Percentiles rank a stretch among this genome's conserved stretches.
Conservation (phyloP, 2,797 vertebrate species). For the Columba guinea region DNA sequence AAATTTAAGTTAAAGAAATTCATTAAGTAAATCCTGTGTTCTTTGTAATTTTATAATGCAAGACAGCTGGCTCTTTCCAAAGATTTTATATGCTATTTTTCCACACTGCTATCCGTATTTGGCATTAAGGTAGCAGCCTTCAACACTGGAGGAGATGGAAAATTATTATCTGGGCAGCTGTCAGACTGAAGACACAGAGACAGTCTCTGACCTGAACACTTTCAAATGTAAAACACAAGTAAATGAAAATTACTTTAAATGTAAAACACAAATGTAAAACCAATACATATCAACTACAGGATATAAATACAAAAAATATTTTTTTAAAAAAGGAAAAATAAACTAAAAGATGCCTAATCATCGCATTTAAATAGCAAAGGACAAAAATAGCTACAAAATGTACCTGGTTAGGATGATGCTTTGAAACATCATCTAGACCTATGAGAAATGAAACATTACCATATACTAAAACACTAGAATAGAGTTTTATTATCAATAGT, state of each 20-base stretch:
- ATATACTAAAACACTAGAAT: not conserved
- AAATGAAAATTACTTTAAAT: not conserved
- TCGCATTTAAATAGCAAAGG: not conserved
- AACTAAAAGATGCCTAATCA: not conserved
- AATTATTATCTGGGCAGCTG: not conserved
- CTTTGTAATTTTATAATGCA: not conserved
- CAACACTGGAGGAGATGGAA: not conserved
- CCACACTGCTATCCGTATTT: fast-evolving
- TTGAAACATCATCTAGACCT: not conserved
- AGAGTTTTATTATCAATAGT: not conserved
- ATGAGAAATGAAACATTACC: not conserved
- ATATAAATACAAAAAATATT: not conserved
- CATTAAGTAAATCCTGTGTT: not conserved
- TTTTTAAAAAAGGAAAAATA: not conserved
- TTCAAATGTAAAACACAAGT: not conserved
- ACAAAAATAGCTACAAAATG: not conserved
- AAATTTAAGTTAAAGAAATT: not conserved
- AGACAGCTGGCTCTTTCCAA: not conserved
- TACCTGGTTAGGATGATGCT: not conserved
- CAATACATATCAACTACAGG: not conserved
- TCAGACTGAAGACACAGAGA: not conserved
- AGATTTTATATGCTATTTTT: not conserved
- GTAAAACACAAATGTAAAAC: not conserved
- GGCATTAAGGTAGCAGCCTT: not conserved
- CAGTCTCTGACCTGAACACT: not conserved